Conservation (phyloP, 2,113 vertebrate species). For the Cephalopholis sonnerati region DNA sequence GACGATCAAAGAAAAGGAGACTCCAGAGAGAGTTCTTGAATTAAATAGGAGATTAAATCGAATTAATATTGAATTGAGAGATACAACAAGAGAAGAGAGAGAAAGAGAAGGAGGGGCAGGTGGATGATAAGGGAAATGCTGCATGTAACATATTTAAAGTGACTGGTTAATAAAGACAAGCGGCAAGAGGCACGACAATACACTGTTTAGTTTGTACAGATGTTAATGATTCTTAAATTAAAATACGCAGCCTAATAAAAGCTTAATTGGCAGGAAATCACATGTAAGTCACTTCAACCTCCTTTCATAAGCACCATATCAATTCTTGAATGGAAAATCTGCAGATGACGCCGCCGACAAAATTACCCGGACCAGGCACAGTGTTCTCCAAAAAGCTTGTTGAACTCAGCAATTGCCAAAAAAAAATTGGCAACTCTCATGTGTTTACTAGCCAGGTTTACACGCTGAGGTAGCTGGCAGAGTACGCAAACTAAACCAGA, state of each 20-base stretch:
- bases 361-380: constrained; percentile 17
- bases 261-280: constrained; percentile 36
- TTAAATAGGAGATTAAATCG: constrained; percentile 79
- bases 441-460: constrained; percentile 39
- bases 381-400: constrained; percentile 18
- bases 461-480: constrained; percentile 47
- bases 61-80: constrained; percentile 76
- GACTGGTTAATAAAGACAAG: constrained; percentile 53
- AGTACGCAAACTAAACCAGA: neutral
- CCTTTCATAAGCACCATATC: constrained; percentile 20
- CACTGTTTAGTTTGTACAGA: constrained; percentile 21
- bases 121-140: constrained; percentile 42
- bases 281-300: constrained; percentile 4
- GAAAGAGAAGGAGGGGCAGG: constrained; percentile 23
- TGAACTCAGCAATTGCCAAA: constrained; percentile 31
- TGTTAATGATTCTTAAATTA: constrained; percentile 18
- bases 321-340: constrained; percentile 19
- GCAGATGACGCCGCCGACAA: constrained; percentile 24
- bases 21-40: constrained; percentile 72
- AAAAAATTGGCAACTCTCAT: constrained; percentile 33
- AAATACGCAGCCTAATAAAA: constrained; percentile 25
- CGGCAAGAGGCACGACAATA: constrained; percentile 5
- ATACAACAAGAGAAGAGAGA: constrained; percentile 14
- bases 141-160: constrained; percentile 46
- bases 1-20: constrained; percentile 74